These are phyloP conservation scores for Cryptotis parvus DNA, from an alignment of 2,113 vertebrate genomes.

Conservation along the genomic window DNA sequence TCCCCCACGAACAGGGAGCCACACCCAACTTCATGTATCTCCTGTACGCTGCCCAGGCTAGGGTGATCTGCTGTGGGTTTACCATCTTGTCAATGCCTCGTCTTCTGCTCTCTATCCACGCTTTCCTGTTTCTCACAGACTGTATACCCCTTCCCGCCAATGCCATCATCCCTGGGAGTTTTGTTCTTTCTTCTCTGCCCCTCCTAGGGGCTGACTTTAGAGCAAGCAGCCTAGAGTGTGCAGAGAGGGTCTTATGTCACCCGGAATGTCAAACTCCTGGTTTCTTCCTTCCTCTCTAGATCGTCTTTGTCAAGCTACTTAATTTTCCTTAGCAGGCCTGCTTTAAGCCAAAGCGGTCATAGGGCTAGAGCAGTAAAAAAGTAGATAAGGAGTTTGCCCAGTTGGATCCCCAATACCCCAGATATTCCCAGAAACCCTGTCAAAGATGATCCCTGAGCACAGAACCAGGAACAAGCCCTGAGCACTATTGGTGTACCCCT, in stretches of 20 bases:
- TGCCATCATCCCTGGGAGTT: not conserved
- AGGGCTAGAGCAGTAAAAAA: not conserved
- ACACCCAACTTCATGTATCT: not conserved
- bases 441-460: too few species aligned
- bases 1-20: not conserved
- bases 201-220: not conserved
- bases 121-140: not conserved
- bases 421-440: too few species aligned
- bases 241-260: not conserved
- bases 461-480: too few species aligned
- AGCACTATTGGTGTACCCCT: too few species aligned
- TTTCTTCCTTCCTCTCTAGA: not conserved
- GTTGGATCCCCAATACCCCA: too few species aligned
- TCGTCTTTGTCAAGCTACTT: not conserved
- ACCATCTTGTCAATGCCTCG: not conserved
- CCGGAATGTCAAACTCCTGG: not conserved
- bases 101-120: not conserved
- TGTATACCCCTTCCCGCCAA: not conserved
- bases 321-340: slow-evolving; percentile 12
- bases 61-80: not conserved
- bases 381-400: too few species aligned
- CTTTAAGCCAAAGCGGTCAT: not conserved
- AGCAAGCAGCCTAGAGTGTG: not conserved
- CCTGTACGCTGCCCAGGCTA: not conserved
- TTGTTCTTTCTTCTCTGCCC: not conserved